Conservation (phyloP, 2,888 invertebrate genomes). For the Eristalis intricaria region DNA sequence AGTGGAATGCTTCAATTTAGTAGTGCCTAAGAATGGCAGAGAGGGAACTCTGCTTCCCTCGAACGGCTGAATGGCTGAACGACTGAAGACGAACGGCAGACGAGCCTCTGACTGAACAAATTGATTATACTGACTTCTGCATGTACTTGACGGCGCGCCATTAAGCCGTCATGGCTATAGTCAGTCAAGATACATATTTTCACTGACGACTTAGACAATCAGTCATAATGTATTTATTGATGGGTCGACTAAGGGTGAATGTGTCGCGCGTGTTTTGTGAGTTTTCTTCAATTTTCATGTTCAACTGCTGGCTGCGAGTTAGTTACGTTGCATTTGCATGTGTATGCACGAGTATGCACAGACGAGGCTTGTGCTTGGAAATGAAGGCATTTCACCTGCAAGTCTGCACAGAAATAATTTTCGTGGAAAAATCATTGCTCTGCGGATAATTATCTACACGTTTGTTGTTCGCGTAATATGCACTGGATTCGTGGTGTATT, state of each 20-base stretch:
- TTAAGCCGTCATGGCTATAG: constrained; percentile 54
- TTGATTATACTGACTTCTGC: constrained; percentile 41
- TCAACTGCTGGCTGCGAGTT: not conserved
- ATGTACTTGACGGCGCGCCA: constrained; percentile 58
- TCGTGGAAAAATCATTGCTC: too few relatives aligned
- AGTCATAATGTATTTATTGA: constrained; percentile 54
- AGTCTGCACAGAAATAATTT: too few relatives aligned
- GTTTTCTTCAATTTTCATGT: not conserved
- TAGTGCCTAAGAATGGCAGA: constrained; percentile 1
- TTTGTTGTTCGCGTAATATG: too few relatives aligned
- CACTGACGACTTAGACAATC: constrained; percentile 41
- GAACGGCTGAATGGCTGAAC: not conserved
- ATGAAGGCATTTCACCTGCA: too few relatives aligned
- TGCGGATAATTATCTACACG: too few relatives aligned
- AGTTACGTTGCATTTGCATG: not conserved
- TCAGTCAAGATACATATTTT: constrained; percentile 40
- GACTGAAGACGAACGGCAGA: not conserved
- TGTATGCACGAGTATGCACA: not conserved
- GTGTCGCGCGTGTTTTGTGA: constrained; percentile 3
- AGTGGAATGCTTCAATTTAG: constrained; percentile 15
- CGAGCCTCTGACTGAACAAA: constrained; percentile 1
- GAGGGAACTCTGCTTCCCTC: constrained; percentile 34
- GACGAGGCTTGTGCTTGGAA: not conserved
- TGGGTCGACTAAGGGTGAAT: constrained; percentile 45
- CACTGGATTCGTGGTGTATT: too few relatives aligned